Base-by-base conservation (phyloP, 2,797 vertebrate species). In the Spheniscus humboldti region DNA sequence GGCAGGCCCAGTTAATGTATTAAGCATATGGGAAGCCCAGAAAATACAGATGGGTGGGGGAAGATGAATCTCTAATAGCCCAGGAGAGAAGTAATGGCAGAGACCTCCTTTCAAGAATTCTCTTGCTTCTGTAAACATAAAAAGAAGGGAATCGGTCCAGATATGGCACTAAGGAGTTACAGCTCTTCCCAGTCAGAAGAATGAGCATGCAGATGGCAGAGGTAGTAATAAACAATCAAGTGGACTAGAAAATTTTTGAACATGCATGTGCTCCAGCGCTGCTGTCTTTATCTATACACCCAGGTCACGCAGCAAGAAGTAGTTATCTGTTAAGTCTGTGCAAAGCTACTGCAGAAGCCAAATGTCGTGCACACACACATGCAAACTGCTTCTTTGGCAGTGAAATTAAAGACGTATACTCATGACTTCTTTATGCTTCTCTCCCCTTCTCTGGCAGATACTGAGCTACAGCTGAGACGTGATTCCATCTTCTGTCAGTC, bases 401-500 rank as follows among this genome's bases (percentile, higher is more conserved):
- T 19, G 39, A 87, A 59, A n/a, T 62, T 37, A 43, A 67, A 67
- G 52, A 33, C 79, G 27, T 57, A 4, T 17, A 19, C 35, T 92
- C 57, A 52, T 39, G 24, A 73, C 55, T 77, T 59, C 43, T 82
- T 47, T 69, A 10, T 86, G 48, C 30, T 76, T 95, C 80, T 92
- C 41, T 94, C 59, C 53, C 37, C 48, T 79, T 86, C 60, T 95
- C 25, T 91, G 75, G n/a, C 97, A 99, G 99, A 99, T 96, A 99
- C 99, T 0, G 99, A 99, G 77, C 98, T 99, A 76, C 99, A 99
- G 98, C 98, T 99, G 93, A 98, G 99, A 15, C 98, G 99, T 50
- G 99, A 99, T 15, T 98, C 98, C 88, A 98, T 99, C 96, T 99
- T 99, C 98, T 99, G 99, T 96, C 99, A 99, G 98, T 98, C 98